Percentiles rank a stretch among this genome's conserved stretches.
phyloP scores from a whole-genome alignment of 2,113 vertebrate genomes.

The Gambusia holbrooki region DNA sequence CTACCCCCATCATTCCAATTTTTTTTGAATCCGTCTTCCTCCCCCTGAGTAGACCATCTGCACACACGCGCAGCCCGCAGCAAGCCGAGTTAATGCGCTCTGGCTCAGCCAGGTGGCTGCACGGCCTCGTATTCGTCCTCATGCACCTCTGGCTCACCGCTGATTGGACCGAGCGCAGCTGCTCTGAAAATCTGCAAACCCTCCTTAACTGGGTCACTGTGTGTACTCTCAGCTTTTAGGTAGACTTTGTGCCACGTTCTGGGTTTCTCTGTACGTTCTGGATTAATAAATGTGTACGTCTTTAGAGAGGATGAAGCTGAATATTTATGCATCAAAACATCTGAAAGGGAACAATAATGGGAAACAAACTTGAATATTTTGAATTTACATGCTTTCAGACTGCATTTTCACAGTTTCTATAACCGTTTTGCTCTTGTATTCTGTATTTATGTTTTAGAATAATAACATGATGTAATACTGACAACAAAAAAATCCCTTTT shows the following conservation, averaged over 20 bases:
- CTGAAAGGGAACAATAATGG: neutral
- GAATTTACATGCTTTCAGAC: neutral
- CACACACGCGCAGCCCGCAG: constrained; percentile 32
- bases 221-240: constrained; percentile 10
- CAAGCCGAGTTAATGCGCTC: constrained; percentile 29
- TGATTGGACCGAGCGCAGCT: constrained; percentile 64
- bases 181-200: constrained; percentile 52
- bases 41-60: constrained; percentile 46
- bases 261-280: neutral
- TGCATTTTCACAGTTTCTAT: neutral
- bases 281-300: neutral
- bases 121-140: constrained; percentile 44
- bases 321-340: neutral
- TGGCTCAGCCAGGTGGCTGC: constrained; percentile 57
- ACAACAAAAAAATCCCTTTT: too few species aligned
- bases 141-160: constrained; percentile 50
- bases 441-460: neutral
- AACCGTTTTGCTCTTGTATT: too few species aligned
- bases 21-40: constrained; percentile 62
- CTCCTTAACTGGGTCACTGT: constrained; percentile 56
- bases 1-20: constrained; percentile 42
- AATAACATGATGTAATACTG: neutral
- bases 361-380: neutral
- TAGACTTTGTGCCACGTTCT: neutral
- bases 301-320: too few species aligned